Evolutionary conservation across 1,140 invertebrate species (phyloP).

Genomic region (Nebria ingens): DNA sequence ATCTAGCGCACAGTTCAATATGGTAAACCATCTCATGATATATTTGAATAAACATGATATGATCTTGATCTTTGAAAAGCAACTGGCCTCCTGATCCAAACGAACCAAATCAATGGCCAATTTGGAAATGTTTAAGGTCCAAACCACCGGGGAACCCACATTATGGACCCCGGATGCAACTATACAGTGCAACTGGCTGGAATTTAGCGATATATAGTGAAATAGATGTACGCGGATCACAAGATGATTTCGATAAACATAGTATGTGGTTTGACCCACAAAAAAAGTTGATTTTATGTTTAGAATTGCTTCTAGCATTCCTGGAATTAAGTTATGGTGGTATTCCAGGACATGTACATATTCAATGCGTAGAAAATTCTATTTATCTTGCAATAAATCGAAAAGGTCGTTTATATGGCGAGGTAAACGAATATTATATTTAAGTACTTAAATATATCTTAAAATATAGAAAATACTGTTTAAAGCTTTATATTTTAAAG

Average conservation of each 20-base stretch:
- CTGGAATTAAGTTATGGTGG: conserved; percentile 43
- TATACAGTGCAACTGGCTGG: conserved; percentile 46
- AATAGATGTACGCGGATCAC: conserved; percentile 41
- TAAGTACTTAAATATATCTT: background rate
- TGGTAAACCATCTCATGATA: too few relatives aligned
- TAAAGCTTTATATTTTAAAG: too few relatives aligned
- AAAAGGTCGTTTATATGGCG: conserved; percentile 49
- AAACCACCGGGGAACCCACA: conserved; percentile 24
- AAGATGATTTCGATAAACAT: conserved; percentile 39
- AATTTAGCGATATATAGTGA: conserved; percentile 43
- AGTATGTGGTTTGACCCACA: conserved; percentile 31
- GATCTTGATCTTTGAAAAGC: too few relatives aligned
- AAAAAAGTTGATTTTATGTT: conserved; percentile 9
- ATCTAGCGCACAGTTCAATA: too few relatives aligned
- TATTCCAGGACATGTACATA: conserved; percentile 41
- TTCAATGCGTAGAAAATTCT: conserved; percentile 44
- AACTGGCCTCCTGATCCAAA: conserved; percentile 1
- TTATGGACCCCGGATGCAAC: conserved; percentile 36
- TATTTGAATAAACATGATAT: too few relatives aligned
- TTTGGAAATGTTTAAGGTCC: conserved; percentile 16
- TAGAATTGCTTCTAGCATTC: conserved; percentile 35
- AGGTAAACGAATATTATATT: conserved; percentile 39
- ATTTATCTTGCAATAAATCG: conserved; percentile 50
- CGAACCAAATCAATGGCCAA: background rate
- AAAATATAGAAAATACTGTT: background rate